Evolutionary conservation across 2,113 vertebrate species (phyloP).

Genomic region (Coregonus clupeaformis): DNA sequence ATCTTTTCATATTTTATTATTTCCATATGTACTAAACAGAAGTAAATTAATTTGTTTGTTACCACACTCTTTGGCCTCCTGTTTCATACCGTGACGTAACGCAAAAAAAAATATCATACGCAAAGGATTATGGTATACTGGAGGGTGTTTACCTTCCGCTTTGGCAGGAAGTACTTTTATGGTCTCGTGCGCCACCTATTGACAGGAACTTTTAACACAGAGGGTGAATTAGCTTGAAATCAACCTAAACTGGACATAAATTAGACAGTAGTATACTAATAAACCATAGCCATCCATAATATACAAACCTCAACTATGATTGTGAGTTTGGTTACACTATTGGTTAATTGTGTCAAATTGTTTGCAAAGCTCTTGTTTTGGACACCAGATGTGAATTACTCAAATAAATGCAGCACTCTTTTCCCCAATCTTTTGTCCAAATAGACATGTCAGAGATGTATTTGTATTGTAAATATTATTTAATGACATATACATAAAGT

Average conservation of each 20-base stretch:
- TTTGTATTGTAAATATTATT: constrained; percentile 43
- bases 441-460: neutral
- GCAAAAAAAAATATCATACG: neutral
- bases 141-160: neutral
- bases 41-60: too few relatives aligned
- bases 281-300: neutral
- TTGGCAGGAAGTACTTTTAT: neutral
- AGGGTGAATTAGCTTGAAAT: neutral
- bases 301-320: neutral
- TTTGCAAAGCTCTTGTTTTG: neutral
- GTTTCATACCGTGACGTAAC: constrained; percentile 1
- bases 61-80: neutral
- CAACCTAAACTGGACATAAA: neutral
- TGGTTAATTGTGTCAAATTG: neutral
- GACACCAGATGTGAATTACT: neutral
- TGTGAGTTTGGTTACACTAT: neutral
- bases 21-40: neutral
- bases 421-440: neutral
- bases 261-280: neutral
- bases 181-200: neutral
- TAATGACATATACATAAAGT: constrained; percentile 60
- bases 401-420: neutral
- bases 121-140: constrained; percentile 2
- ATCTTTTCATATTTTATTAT: neutral
- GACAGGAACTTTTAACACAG: neutral